These are phyloP conservation scores for Drosophila kambysellisi DNA, from an alignment of 2,888 invertebrate genomes.

Conservation along the genomic window DNA sequence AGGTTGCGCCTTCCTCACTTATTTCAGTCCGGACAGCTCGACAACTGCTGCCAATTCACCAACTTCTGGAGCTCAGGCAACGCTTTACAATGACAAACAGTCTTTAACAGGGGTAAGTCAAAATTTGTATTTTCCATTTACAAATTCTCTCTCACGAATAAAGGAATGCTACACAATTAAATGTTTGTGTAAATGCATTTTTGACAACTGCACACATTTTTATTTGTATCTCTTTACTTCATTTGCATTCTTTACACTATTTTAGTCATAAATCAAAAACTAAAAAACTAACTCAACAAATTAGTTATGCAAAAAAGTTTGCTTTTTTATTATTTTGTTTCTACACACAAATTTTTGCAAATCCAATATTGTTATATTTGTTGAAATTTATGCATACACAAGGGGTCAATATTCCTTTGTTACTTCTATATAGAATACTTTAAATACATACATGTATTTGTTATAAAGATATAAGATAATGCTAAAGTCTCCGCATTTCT, in stretches of 20 bases:
- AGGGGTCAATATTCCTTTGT: background rate
- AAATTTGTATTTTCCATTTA: constrained; percentile 31
- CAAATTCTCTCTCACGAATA: background rate
- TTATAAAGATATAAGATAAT: background rate
- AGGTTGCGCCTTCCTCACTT: constrained; percentile 99
- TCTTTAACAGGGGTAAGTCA: constrained; percentile 98
- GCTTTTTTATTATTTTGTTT: constrained; percentile 21
- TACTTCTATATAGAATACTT: background rate
- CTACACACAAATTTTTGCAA: constrained; percentile 27
- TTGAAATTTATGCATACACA: constrained; percentile 4
- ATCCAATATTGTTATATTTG: constrained; percentile 14
- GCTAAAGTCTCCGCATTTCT: background rate
- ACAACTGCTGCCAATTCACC: constrained; percentile 85
- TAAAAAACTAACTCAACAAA: constrained; percentile 36
- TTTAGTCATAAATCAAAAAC: constrained; percentile 39
- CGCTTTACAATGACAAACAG: constrained; percentile 96
- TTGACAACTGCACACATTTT: constrained; percentile 42
- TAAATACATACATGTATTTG: background rate
- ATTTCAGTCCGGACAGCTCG: constrained; percentile 98
- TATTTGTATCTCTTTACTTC: constrained; percentile 41
- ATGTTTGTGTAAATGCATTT: constrained; percentile 31
- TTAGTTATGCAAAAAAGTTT: constrained; percentile 37
- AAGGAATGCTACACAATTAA: constrained; percentile 29
- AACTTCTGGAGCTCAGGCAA: constrained; percentile 87
- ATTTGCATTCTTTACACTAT: constrained; percentile 36